Evolutionary conservation across 2,797 vertebrate genomes (phyloP), one percentile per base, ranked within the genome.

Genomic region (Hypotaenidia philippensis): DNA sequence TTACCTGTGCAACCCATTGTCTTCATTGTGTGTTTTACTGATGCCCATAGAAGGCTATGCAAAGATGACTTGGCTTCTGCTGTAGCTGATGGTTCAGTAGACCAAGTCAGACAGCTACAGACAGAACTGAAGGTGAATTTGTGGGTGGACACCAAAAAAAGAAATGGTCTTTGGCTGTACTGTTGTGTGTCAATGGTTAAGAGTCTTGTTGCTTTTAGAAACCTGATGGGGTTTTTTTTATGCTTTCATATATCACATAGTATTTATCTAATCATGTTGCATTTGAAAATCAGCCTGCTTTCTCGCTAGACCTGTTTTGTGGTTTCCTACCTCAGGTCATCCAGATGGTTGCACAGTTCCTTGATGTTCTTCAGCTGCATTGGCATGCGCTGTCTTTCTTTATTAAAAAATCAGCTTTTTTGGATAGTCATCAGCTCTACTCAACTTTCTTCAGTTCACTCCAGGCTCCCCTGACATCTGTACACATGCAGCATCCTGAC

Each of bases 401-500:
- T 71, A 87, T 93, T 90, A 93, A 91, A 85, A 91, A 70, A 60
- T 77, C 40, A 83, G 40, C 32, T 90, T 95, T 96, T 94, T 64
- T 90, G 72, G 61, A 36, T 32, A 41, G 50, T 93, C 83, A 72
- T 95, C 87, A 85, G 14, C 90, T 97, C 60, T 87, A 55, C 63
- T 89, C 93, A 56, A 12, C 83, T 91, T 90, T 94, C 49, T 84
- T 41, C 56, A 72, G 59, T 80, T 96, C 68, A 59, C 68, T 74
- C 11, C 72, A 80, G 86, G 68, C 74, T 83, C 56, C 56, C 56
- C 81, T 69, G 80, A 78, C 41, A 70, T 95, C 72, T 59, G 7
- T 80, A 61, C 22, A 13, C 40, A 22, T 44, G 57, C 60, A 80
- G 57, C 80, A 57, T 85, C 72, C 61, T 96, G 78, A 86, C 68